Evolutionary conservation across 92 coral and sea anemone genomes (phyloP), one percentile per base, ranked within the genome.

Genomic region (Porites evermanni): DNA sequence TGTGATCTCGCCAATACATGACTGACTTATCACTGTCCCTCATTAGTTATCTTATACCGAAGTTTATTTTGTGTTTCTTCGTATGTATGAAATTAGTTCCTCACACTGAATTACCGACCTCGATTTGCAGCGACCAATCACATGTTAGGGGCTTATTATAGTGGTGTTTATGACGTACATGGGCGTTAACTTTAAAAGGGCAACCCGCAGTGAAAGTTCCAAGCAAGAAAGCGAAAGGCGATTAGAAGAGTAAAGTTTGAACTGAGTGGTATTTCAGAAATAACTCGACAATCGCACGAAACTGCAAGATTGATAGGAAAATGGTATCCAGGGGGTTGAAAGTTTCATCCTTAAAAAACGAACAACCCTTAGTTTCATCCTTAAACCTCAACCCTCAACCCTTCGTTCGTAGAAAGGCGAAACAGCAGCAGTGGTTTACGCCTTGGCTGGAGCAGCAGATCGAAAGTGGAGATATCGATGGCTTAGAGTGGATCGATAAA

Each of bases 401-500:
- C 87, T 63, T 54, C 76, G 29, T 54, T 18, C 77, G 80, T 20
- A 64, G 53, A 24, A 56, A 16, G 53, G 26, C 53, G 18, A 77
- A 77, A 61, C 52, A 64, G 14, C 17, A 65, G 47, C 78, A 74
- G 78, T 44, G 78, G 17, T 5, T 74, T 53, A 74, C 78, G 12
- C 78, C 78, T 74, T 85, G 88, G 88, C 63, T 85, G 10, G 20
- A 32, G 24, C 56, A 85, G 14, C 82, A 76, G 68, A 75, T 85
- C 77, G 29, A 77, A 3, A 18, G 67, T 2, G 76, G 76, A 23
- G 54, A 29, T 4, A 78, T 85, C 44, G 83, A 85, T 2, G 88
- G 88, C 72, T 66, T 85, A 75, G 82, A 75, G 53, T 85, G 88
- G 88, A 67, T 85, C 75, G 74, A 77, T 9, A 58, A 52, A 54